Conservation (phyloP, 2,888 invertebrate genomes). For the Strigamia crassipes region DNA sequence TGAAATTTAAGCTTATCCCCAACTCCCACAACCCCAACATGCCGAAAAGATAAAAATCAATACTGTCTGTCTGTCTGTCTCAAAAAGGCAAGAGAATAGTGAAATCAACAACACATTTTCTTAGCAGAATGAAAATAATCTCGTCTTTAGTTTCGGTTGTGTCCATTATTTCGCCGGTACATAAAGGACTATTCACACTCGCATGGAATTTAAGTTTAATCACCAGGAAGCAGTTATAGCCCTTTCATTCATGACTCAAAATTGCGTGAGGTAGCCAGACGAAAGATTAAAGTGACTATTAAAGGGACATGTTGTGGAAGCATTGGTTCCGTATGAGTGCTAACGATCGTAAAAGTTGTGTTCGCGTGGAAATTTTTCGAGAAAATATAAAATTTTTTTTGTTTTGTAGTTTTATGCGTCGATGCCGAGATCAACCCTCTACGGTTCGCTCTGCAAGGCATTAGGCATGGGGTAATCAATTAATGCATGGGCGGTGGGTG, state of each 20-base stretch:
- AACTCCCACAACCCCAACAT: not conserved
- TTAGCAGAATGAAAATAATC: too few species aligned
- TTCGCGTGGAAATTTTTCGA: not conserved
- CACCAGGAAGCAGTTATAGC: constrained; percentile 9
- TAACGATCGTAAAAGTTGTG: not conserved
- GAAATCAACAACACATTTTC: not conserved
- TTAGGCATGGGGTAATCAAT: too few species aligned
- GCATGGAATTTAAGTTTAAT: constrained; percentile 1
- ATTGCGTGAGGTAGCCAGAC: not conserved
- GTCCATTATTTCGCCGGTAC: not conserved
- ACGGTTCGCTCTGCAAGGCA: too few species aligned
- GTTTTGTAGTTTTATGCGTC: too few species aligned
- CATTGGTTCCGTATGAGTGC: not conserved
- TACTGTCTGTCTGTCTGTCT: not conserved
- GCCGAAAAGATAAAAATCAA: not conserved
- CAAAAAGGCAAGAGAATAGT: not conserved
- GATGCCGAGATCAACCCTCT: too few species aligned
- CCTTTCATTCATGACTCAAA: constrained; percentile 4
- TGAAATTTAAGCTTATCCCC: not conserved
- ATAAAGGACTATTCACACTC: not conserved
- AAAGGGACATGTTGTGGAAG: constrained; percentile 7
- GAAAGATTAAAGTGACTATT: constrained; percentile 18
- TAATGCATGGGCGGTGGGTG: too few species aligned
- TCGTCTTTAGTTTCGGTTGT: too few species aligned
- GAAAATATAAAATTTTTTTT: not conserved